Base-by-base conservation (phyloP, 2,888 invertebrate genomes). In the Tetheella fluctuosa region DNA sequence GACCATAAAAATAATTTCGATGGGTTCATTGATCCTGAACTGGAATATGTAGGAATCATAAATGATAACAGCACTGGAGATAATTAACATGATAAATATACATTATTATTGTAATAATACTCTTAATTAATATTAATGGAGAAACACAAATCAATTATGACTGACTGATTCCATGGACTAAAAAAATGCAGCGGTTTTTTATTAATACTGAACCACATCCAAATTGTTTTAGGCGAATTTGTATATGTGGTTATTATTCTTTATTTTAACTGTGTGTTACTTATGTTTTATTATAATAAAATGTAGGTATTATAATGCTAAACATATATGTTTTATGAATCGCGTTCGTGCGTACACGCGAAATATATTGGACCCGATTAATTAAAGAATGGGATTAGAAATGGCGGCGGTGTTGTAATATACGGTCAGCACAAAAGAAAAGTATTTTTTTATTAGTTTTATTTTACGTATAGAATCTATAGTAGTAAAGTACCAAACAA, bases 111-210 rank as follows among this genome's bases (percentile, higher is more conserved):
- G n/a, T n/a, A n/a, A n/a, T 25, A 25, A 25, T 25, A 25, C 25
- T 25, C 25, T 25, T 4, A 25, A 25, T 25, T 6, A 2, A 25
- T 25, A 7, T 34, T 8, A 39, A n/a, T 39, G 13, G 34, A 39
- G 39, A 39, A n/a, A 39, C n/a, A 4, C 39, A 39, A 39, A 39
- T 39, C 4, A n/a, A 39, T 39, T n/a, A 39, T 1, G n/a, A 39
- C 39, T 39, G 39, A 39, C 39, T 39, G n/a, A 39, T 39, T n/a
- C 7, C n/a, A 39, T n/a, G 39, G n/a, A 39, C n/a, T 39, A 39
- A 39, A 37, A n/a, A n/a, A n/a, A n/a, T n/a, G 39, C n/a, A n/a
- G n/a, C 5, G 39, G n/a, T 39, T 5, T 39, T 39, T 39, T 39
- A 1, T 6, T 39, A 37, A 15, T 37, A 4, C 2, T 37, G 37